These are phyloP conservation scores for Erebia ligea DNA, from an alignment of 2,888 invertebrate genomes.

Conservation along the genomic window DNA sequence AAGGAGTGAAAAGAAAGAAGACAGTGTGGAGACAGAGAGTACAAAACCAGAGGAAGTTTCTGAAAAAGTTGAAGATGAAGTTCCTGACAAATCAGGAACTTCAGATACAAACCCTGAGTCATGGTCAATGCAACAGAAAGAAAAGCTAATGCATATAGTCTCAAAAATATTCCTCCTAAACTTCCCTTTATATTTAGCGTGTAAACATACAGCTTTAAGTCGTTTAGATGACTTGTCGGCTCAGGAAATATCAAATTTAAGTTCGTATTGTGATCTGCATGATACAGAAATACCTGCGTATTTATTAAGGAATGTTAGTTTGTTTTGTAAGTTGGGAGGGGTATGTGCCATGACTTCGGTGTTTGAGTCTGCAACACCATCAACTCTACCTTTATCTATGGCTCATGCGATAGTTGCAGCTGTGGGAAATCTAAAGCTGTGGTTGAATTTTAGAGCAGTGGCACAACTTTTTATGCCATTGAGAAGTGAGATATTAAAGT, in stretches of 20 bases:
- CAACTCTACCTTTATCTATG: slow-evolving; percentile 91
- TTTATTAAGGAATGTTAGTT: slow-evolving; percentile 94
- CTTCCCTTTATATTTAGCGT: slow-evolving; percentile 94
- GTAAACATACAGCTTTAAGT: slow-evolving; percentile 91
- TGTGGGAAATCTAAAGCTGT: slow-evolving; percentile 95
- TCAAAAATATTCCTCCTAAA: slow-evolving; percentile 94
- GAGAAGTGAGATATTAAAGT: slow-evolving; percentile 92
- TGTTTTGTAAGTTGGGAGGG: slow-evolving; percentile 96
- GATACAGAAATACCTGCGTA: slow-evolving; percentile 97
- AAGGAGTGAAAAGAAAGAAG: slow-evolving; percentile 52
- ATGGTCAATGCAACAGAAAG: slow-evolving; percentile 93
- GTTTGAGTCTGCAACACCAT: slow-evolving; percentile 90
- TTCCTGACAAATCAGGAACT: slow-evolving; percentile 45
- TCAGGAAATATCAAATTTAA: slow-evolving; percentile 91
- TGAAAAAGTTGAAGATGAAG: slow-evolving; percentile 36
- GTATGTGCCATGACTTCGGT: slow-evolving; percentile 93
- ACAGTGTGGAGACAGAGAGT: slow-evolving; percentile 49
- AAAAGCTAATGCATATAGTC: slow-evolving; percentile 93
- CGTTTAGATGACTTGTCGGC: slow-evolving; percentile 92
- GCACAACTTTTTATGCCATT: slow-evolving; percentile 94
- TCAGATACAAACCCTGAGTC: slow-evolving; percentile 69
- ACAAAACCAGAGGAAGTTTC: slow-evolving; percentile 51
- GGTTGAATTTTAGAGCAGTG: slow-evolving; percentile 96
- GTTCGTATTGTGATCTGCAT: slow-evolving; percentile 94
- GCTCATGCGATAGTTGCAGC: slow-evolving; percentile 96